These are phyloP conservation scores for Phrynocephalus vlangalii DNA, from an alignment of 2,797 vertebrate genomes.

Conservation along the genomic window DNA sequence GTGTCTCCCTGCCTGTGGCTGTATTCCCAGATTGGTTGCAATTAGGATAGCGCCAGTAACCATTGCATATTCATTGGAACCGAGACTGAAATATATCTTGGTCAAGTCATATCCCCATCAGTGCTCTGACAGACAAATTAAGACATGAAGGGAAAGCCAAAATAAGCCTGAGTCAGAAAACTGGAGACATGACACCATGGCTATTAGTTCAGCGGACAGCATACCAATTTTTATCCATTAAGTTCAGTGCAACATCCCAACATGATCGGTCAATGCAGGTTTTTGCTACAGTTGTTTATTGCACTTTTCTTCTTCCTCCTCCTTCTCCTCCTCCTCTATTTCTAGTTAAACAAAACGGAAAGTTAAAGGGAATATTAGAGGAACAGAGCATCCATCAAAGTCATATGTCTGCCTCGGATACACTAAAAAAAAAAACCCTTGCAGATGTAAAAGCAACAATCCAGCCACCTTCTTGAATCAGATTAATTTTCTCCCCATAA, in stretches of 20 bases:
- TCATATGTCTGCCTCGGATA: neutral
- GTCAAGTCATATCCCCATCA: slow-evolving; percentile 15
- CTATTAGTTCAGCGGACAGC: neutral
- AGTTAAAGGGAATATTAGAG: rapidly evolving
- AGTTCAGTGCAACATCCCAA: neutral
- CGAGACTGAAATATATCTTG: slow-evolving; percentile 14
- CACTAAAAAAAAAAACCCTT: slow-evolving; percentile 14
- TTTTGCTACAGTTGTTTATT: neutral
- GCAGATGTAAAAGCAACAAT: rapidly evolving
- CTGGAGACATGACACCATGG: slow-evolving; percentile 15
- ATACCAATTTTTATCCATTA: neutral
- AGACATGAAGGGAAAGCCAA: slow-evolving; percentile 23
- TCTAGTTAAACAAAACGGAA: neutral
- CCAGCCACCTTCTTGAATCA: rapidly evolving
- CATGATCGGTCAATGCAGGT: neutral
- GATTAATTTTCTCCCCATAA: neutral
- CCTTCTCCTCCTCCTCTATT: neutral
- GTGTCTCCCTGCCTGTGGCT: neutral
- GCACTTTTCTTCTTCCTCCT: neutral
- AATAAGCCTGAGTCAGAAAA: slow-evolving; percentile 37
- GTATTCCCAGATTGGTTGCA: neutral
- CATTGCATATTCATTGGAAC: neutral
- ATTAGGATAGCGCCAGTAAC: neutral
- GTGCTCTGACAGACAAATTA: slow-evolving; percentile 2
- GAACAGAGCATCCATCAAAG: slow-evolving; percentile 11